A percentile compares a stretch with the other conserved stretches of the same genome.
Conservation (phyloP, 1,140 invertebrate species). For the Ceratina japonica region DNA sequence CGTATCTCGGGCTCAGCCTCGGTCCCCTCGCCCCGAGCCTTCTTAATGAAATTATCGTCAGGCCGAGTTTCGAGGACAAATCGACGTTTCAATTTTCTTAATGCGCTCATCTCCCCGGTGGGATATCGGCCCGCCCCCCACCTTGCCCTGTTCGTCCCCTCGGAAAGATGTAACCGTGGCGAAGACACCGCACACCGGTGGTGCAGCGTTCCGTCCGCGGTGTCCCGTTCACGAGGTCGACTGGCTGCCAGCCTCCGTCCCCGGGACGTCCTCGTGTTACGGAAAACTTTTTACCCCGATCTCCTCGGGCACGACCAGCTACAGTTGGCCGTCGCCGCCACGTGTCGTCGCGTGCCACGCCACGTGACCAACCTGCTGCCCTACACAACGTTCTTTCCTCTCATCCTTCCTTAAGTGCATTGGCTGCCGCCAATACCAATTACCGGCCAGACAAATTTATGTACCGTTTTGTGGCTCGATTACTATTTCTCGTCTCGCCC, state of each 20-base stretch:
- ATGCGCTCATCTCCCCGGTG: conserved; percentile 71
- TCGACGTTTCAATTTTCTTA: conserved; percentile 80
- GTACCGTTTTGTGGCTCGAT: not conserved
- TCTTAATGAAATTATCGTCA: conserved; percentile 77
- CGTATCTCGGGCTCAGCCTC: not conserved
- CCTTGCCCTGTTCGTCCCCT: conserved; percentile 35
- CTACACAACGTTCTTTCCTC: conserved; percentile 61
- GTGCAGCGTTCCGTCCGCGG: too few species aligned
- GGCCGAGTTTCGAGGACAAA: conserved; percentile 75
- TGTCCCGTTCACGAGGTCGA: not conserved
- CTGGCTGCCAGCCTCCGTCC: not conserved
- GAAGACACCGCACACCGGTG: too few species aligned
- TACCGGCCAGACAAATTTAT: conserved; percentile 28
- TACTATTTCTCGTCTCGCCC: conserved; percentile 27
- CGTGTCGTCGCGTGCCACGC: conserved; percentile 73
- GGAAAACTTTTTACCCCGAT: conserved; percentile 15
- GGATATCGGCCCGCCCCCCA: conserved; percentile 48
- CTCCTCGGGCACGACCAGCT: conserved; percentile 19
- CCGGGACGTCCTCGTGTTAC: conserved; percentile 3
- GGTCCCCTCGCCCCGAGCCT: not conserved
- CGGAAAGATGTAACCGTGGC: conserved; percentile 38
- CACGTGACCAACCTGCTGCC: conserved; percentile 69
- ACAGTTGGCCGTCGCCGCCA: conserved; percentile 63
- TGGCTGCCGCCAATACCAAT: conserved; percentile 60
- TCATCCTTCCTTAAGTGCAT: conserved; percentile 66